Evolutionary conservation across 2,888 invertebrate genomes (phyloP), one percentile per base, ranked within the genome.

Genomic region (Temnothorax unifasciatus): DNA sequence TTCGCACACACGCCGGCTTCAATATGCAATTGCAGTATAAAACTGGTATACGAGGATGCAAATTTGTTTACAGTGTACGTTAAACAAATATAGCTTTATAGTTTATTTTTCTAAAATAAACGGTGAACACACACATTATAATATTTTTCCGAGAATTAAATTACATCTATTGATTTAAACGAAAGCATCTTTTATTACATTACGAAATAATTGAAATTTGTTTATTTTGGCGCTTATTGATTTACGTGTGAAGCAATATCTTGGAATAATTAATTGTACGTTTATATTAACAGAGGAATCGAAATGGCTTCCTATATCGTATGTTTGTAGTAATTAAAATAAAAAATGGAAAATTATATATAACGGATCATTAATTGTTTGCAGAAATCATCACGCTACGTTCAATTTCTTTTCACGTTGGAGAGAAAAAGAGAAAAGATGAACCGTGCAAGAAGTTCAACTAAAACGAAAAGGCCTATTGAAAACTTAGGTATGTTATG

Each of bases 401-500:
- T n/a, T n/a, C n/a, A 9, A 29, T 64, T 38, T 21, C 29, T 29
- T 29, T 29, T 29, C 29, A 29, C 3, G 29, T 29, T 29, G 29
- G 29, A 29, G 29, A 29, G 29, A 29, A 29, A 29, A 3, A 29
- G 29, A 29, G 3, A 3, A 29, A 29, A 29, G 29, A 29, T 29
- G 29, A 29, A 29, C 29, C 3, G 29, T 29, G 29, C 29, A 29
- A 29, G 3, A 29, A 29, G 29, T 29, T 29, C 3, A 29, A 3
- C 29, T 29, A 29, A 29, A 29, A 29, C 29, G 29, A 29, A 29
- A 0, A 29, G 29, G 29, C 29, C 29, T 29, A 29, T 3, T 66
- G n/a, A 38, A 76, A 76, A 41, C 1, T 41, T 77, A 6, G 38
- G 41, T 61, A 75, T 15, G n/a, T 64, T 64, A 64, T 13, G 1